Conservation (phyloP, 2,113 vertebrate species). For the Tamias sibiricus region DNA sequence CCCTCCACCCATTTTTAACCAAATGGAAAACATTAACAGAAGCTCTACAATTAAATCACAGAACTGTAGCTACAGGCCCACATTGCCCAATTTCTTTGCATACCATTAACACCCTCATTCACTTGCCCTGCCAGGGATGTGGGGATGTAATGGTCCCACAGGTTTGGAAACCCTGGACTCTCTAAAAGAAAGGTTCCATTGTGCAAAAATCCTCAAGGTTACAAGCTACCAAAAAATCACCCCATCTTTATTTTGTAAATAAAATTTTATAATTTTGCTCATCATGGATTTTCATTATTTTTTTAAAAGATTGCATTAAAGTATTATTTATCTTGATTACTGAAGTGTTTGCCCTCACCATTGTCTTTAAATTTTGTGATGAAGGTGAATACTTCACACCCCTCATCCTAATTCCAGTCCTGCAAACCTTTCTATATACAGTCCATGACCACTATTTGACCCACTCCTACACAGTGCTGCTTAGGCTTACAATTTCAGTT, state of each 20-base stretch:
- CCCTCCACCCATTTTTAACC: neutral
- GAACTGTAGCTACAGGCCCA: neutral
- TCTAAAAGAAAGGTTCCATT: neutral
- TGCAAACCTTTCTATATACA: neutral
- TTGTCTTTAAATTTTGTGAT: neutral
- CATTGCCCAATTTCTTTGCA: neutral
- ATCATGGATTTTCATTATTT: neutral
- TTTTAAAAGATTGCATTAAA: neutral
- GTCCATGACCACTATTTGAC: neutral
- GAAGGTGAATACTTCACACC: neutral
- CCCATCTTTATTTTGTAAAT: neutral
- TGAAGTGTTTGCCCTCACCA: neutral
- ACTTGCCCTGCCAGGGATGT: neutral
- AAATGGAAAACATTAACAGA: neutral
- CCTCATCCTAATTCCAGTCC: neutral
- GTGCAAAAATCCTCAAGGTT: neutral
- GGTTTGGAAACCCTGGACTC: neutral
- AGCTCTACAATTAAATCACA: neutral
- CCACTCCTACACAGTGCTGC: neutral
- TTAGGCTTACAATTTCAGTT: neutral
- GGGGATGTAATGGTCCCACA: too few relatives aligned
- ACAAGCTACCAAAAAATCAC: neutral
- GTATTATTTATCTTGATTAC: neutral
- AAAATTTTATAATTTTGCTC: neutral
- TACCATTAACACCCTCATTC: neutral